Conservation (phyloP, 2,888 invertebrate species). For the Chrysopilus asiliformis region DNA sequence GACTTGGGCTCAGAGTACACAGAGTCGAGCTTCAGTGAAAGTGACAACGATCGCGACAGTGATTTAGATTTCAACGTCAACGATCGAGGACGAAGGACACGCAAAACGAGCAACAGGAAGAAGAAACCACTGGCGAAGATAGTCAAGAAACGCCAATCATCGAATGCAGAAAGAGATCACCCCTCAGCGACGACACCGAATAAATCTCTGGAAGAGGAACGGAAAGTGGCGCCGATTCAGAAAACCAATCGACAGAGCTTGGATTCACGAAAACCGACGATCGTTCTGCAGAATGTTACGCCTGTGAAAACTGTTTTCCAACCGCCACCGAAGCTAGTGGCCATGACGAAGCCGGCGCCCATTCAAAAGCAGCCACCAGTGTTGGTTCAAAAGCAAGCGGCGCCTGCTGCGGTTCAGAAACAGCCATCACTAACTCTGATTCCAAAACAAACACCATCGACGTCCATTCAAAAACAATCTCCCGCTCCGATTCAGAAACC, state of each 20-base stretch:
- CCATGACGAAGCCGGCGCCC: not conserved
- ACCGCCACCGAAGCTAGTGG: not conserved
- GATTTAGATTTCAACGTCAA: conserved; percentile 50
- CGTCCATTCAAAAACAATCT: too few relatives aligned
- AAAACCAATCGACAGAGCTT: conserved; percentile 8
- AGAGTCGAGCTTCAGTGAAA: conserved; percentile 38
- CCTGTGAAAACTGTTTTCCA: conserved; percentile 7
- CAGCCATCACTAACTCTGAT: too few relatives aligned
- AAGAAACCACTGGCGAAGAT: conserved; percentile 9
- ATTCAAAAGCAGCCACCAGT: too few relatives aligned
- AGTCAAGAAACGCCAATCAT: conserved; percentile 13
- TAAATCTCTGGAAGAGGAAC: too few relatives aligned
- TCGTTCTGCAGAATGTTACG: not conserved
- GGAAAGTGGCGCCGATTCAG: conserved; percentile 6
- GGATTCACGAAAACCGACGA: not conserved
- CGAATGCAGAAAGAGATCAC: too few relatives aligned
- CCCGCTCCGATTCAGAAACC: too few relatives aligned
- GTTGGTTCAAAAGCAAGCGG: too few relatives aligned
- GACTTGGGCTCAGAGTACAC: conserved; percentile 42
- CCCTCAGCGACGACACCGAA: too few relatives aligned
- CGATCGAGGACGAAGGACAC: conserved; percentile 30
- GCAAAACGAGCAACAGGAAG: conserved; percentile 17
- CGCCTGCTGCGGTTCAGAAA: too few relatives aligned
- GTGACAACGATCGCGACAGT: conserved; percentile 43
- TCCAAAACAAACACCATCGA: too few relatives aligned